Percentiles rank a stretch among this genome's conserved stretches.
Evolutionary conservation across 2,113 vertebrate species (phyloP).

Genomic region (Nothoprocta perdicaria): DNA sequence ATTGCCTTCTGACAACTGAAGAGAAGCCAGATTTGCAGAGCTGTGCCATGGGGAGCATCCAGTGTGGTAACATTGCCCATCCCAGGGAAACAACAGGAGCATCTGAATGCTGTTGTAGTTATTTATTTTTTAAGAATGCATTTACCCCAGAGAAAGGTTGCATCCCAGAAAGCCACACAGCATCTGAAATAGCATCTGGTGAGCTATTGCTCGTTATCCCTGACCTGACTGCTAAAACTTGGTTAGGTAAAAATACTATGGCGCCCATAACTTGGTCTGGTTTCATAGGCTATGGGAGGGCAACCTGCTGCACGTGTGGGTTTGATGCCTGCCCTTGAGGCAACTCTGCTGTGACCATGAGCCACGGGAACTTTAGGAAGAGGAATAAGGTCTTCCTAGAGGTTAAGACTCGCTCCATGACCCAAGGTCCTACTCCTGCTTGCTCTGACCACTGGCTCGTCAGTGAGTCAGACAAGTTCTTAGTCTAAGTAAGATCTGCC

Average conservation of each 20-base stretch:
- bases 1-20: neutral
- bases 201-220: neutral
- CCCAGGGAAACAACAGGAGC: neutral
- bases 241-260: neutral
- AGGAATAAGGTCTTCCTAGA: neutral
- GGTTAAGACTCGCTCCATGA: neutral
- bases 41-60: neutral
- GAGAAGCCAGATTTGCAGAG: neutral
- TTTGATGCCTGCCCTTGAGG: neutral
- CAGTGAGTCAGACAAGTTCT: neutral
- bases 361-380: neutral
- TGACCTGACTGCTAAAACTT: neutral
- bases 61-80: neutral
- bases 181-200: neutral
- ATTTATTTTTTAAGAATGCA: neutral
- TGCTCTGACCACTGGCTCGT: neutral
- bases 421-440: neutral
- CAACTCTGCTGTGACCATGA: neutral
- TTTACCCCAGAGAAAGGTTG: neutral
- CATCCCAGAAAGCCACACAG: neutral
- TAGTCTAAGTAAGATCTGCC: neutral
- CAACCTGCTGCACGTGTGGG: neutral
- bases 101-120: accelerated
- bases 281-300: neutral
- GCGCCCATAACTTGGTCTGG: accelerated